These are phyloP conservation scores for Conistra vaccinii DNA, from an alignment of 2,888 invertebrate genomes.

Conservation along the genomic window DNA sequence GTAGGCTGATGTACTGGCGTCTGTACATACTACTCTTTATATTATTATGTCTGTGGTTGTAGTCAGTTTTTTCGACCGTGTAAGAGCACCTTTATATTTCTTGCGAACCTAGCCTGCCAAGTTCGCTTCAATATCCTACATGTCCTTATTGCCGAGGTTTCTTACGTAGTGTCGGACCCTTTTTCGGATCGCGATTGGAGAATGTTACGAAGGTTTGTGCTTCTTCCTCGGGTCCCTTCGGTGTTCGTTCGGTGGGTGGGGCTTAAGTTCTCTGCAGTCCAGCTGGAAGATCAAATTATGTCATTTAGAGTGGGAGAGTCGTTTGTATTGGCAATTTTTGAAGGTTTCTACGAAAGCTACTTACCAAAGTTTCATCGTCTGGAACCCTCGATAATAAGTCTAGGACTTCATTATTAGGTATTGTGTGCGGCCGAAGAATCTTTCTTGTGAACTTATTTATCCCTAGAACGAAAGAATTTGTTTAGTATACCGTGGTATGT, in stretches of 20 bases:
- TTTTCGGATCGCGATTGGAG: constrained; percentile 69
- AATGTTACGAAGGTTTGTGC: constrained; percentile 92
- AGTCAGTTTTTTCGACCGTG: neutral
- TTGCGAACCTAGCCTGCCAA: constrained; percentile 1
- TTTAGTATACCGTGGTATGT: neutral
- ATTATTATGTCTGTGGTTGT: too few species aligned
- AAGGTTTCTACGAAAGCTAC: constrained; percentile 66
- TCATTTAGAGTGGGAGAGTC: neutral
- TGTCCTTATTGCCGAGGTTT: constrained; percentile 68
- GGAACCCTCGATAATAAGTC: constrained; percentile 98
- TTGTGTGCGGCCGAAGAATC: constrained; percentile 97
- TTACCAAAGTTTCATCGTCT: constrained; percentile 97
- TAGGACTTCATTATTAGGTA: constrained; percentile 99
- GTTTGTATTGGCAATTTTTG: neutral
- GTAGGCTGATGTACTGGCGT: too few species aligned
- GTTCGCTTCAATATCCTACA: constrained; percentile 21
- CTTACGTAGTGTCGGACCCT: constrained; percentile 74
- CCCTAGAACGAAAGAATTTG: constrained; percentile 74
- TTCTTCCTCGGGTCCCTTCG: constrained; percentile 92
- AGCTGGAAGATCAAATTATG: constrained; percentile 83
- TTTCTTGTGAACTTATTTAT: constrained; percentile 98
- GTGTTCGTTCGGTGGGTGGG: constrained; percentile 90
- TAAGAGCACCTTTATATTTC: constrained; percentile 31
- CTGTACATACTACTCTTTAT: too few species aligned
- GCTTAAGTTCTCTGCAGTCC: constrained; percentile 93